Conservation (phyloP, 2,888 invertebrate species). For the Apodemia zela region DNA sequence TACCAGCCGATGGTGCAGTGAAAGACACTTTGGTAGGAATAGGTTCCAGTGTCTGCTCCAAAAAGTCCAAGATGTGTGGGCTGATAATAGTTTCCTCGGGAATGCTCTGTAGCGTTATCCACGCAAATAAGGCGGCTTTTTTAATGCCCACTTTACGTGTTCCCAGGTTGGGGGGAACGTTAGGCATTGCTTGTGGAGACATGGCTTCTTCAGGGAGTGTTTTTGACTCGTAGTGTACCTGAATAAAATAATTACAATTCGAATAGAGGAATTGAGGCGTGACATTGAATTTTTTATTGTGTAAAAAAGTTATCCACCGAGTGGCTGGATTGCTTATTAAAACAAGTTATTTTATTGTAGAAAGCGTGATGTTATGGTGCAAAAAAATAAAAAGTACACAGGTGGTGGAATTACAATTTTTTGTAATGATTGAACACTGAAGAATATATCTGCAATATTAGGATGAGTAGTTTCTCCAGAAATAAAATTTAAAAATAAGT, state of each 20-base stretch:
- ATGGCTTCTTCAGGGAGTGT: conserved; percentile 83
- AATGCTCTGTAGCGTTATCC: conserved; percentile 97
- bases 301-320: too few relatives aligned
- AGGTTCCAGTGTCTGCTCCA: conserved; percentile 98
- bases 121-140: conserved; percentile 94
- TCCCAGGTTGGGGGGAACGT: conserved; percentile 29
- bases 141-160: conserved; percentile 84
- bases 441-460: too few relatives aligned
- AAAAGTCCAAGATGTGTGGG: conserved; percentile 97
- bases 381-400: too few relatives aligned
- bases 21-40: conserved; percentile 86
- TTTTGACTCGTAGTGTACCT: conserved; percentile 91
- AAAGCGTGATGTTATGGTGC: too few relatives aligned
- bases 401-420: too few relatives aligned
- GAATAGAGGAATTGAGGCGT: neutral
- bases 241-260: conserved; percentile 9
- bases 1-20: conserved; percentile 58
- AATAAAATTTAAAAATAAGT: too few relatives aligned
- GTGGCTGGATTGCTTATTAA: too few relatives aligned
- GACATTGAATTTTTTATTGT: too few relatives aligned
- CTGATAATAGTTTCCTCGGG: conserved; percentile 99
- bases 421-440: too few relatives aligned
- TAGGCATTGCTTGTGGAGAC: conserved; percentile 53
- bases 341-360: too few relatives aligned
- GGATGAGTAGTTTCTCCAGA: too few relatives aligned